Conservation (phyloP, 2,888 invertebrate genomes). For the Limenitis arthemis region DNA sequence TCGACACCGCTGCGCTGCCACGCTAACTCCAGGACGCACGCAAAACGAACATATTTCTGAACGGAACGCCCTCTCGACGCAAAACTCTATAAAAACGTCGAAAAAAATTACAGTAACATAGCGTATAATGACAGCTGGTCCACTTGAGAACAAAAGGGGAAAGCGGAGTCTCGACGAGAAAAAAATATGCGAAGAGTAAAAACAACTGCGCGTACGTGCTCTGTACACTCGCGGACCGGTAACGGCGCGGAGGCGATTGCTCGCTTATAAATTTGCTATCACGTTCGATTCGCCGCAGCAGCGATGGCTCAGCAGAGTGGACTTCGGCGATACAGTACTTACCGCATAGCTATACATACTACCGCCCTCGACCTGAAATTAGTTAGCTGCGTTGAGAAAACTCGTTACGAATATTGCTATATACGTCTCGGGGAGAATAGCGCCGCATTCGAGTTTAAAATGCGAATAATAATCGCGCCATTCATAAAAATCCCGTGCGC, state of each 20-base stretch:
- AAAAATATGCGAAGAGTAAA: constrained; percentile 68
- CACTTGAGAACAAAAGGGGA: constrained; percentile 73
- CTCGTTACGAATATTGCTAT: constrained; percentile 71
- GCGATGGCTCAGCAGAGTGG: constrained; percentile 33
- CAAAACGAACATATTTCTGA: constrained; percentile 71
- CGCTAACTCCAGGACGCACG: constrained; percentile 68
- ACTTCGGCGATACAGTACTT: constrained; percentile 33
- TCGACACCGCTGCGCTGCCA: constrained; percentile 58
- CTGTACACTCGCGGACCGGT: constrained; percentile 41
- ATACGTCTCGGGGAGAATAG: constrained; percentile 65
- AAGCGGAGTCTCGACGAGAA: constrained; percentile 67
- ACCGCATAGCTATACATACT: constrained; percentile 30
- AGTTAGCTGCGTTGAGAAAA: constrained; percentile 64
- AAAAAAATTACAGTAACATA: constrained; percentile 72
- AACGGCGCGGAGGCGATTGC: constrained; percentile 45
- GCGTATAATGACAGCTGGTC: constrained; percentile 74
- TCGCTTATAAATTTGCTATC: constrained; percentile 69
- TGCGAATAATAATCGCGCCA: constrained; percentile 69
- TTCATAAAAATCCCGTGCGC: constrained; percentile 69
- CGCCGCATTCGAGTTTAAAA: constrained; percentile 69
- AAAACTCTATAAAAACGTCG: constrained; percentile 71
- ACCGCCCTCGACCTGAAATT: constrained; percentile 61
- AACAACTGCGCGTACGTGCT: constrained; percentile 56
- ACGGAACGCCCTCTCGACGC: constrained; percentile 66
- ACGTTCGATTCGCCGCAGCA: constrained; percentile 48